Percentiles rank a stretch among this genome's conserved stretches.
phyloP scores from a whole-genome alignment of 2,797 vertebrate species.

The Aldrovandia affinis region DNA sequence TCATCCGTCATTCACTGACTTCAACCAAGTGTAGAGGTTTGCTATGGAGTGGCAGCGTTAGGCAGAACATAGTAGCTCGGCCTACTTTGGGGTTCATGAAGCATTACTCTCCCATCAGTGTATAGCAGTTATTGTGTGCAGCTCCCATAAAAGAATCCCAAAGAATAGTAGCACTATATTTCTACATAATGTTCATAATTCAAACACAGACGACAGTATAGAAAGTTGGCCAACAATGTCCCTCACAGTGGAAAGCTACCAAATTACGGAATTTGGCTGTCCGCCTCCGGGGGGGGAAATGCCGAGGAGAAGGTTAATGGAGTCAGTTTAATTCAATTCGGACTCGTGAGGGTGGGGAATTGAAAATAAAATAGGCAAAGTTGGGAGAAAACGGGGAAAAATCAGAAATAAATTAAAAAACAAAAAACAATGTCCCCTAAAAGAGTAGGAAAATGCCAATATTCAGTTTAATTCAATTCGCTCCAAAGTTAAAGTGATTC shows the following conservation, averaged over 20 bases:
- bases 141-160: not conserved
- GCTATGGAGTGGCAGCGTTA: not conserved
- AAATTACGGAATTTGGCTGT: no score
- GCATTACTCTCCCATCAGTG: not conserved
- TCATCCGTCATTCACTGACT: not conserved
- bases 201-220: not conserved
- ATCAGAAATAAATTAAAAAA: no score
- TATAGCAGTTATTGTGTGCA: not conserved
- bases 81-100: no score
- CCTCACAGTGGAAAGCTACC: not conserved
- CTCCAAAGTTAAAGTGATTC: not conserved
- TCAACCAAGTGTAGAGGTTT: not conserved
- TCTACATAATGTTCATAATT: not conserved
- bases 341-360: no score
- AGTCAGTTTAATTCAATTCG: no score
- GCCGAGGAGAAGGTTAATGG: no score
- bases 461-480: no score
- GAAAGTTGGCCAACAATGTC: not conserved
- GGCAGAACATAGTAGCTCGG: not conserved
- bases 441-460: no score
- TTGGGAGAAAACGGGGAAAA: no score
- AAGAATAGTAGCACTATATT: not conserved
- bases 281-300: no score
- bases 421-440: no score
- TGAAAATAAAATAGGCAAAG: no score